A percentile compares a stretch with the other conserved stretches of the same genome.
These are phyloP conservation scores for Gorsachius magnificus DNA, from an alignment of 2,797 vertebrate species.

Conservation along the genomic window DNA sequence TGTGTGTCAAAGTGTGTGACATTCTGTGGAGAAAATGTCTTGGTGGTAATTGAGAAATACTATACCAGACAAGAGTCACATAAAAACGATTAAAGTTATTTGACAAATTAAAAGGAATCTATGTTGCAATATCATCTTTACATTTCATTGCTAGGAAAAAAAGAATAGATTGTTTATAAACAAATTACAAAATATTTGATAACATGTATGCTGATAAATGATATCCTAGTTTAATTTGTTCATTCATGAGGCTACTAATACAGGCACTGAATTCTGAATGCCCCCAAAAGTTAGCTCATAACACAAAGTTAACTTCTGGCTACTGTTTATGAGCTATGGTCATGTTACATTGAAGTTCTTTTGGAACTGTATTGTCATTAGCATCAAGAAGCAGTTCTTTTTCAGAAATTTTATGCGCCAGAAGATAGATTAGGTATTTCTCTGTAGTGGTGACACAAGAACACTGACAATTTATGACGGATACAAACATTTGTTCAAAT, in stretches of 20 bases:
- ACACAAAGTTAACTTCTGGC: not conserved
- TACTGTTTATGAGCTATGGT: not conserved
- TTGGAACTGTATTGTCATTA: not conserved
- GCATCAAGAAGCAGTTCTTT: not conserved
- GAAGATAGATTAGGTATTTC: not conserved
- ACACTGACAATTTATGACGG: not conserved
- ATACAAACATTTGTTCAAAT: not conserved
- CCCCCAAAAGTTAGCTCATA: not conserved
- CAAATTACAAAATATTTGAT: not conserved
- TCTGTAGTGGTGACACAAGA: not conserved
- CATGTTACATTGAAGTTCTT: not conserved
- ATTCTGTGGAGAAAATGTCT: slow-evolving; percentile 53
- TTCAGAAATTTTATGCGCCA: not conserved
- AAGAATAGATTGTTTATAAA: not conserved
- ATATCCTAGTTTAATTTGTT: not conserved
- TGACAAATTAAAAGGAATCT: slow-evolving; percentile 21
- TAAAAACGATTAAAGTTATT: slow-evolving; percentile 14
- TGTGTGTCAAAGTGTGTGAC: slow-evolving; percentile 54
- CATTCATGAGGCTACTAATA: not conserved
- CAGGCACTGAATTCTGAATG: not conserved
- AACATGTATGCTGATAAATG: not conserved
- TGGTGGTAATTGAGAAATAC: slow-evolving; percentile 53
- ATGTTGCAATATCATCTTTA: not conserved
- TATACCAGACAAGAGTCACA: not conserved
- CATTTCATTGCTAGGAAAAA: not conserved